These are phyloP conservation scores for Puffinus mauretanicus DNA, from an alignment of 2,113 vertebrate species.

Conservation along the genomic window DNA sequence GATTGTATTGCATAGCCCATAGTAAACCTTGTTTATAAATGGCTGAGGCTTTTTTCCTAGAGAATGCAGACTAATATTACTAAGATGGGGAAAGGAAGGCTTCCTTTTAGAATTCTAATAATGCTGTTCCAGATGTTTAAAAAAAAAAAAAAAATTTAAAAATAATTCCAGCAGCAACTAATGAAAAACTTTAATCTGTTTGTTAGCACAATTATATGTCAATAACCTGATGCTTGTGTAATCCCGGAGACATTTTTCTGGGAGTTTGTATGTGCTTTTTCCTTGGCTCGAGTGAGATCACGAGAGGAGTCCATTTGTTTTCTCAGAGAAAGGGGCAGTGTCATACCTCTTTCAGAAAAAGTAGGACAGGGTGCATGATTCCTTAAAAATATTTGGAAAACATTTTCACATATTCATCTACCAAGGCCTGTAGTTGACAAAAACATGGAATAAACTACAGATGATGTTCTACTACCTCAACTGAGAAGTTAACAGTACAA, in stretches of 20 bases:
- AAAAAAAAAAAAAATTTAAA: background rate
- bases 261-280: background rate
- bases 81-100: background rate
- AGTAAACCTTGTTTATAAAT: background rate
- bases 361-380: background rate
- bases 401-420: background rate
- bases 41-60: background rate
- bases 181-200: background rate
- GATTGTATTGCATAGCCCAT: background rate
- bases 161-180: background rate
- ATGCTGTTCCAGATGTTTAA: background rate
- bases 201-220: background rate
- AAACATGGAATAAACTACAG: background rate
- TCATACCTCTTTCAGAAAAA: background rate
- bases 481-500: background rate
- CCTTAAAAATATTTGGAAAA: background rate
- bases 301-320: background rate
- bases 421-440: background rate
- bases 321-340: background rate
- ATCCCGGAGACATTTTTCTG: background rate
- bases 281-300: background rate
- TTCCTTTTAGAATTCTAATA: background rate
- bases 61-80: background rate
- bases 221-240: background rate
- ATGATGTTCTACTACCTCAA: background rate